Conservation (phyloP, 2,888 invertebrate genomes). For the Acleris cristana region DNA sequence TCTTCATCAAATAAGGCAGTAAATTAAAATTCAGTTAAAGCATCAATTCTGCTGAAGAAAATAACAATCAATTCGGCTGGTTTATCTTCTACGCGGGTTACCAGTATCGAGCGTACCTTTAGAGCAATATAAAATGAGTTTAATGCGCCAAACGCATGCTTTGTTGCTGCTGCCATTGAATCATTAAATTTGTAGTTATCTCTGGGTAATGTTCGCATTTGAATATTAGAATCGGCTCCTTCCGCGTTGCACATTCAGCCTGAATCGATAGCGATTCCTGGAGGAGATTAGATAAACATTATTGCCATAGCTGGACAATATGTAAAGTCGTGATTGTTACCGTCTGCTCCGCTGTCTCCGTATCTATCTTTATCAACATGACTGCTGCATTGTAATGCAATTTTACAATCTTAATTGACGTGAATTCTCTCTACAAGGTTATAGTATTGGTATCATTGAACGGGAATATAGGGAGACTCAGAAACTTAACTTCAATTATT, state of each 20-base stretch:
- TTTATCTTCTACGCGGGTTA: neutral
- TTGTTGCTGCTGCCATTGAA: constrained; percentile 36
- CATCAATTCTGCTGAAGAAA: neutral
- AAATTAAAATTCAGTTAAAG: neutral
- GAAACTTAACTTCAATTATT: too few relatives aligned
- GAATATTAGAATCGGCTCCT: constrained; percentile 55
- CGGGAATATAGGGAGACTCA: neutral
- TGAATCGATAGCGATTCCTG: constrained; percentile 37
- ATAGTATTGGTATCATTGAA: neutral
- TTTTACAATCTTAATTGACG: constrained; percentile 13
- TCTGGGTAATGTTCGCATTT: constrained; percentile 50
- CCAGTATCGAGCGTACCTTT: constrained; percentile 1
- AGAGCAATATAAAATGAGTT: constrained; percentile 6
- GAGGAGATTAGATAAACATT: constrained; percentile 36
- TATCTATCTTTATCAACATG: constrained; percentile 16
- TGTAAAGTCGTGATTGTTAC: constrained; percentile 26
- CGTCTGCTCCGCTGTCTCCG: constrained; percentile 15
- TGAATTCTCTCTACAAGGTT: neutral
- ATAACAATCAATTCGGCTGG: constrained; percentile 3
- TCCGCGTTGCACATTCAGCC: constrained; percentile 47
- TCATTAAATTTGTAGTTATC: constrained; percentile 57
- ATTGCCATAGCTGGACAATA: constrained; percentile 28
- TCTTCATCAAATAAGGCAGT: neutral
- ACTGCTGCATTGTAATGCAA: constrained; percentile 20
- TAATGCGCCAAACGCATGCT: constrained; percentile 7